Evolutionary conservation across 2,888 invertebrate genomes (phyloP).

Genomic region (Homarus gammarus): DNA sequence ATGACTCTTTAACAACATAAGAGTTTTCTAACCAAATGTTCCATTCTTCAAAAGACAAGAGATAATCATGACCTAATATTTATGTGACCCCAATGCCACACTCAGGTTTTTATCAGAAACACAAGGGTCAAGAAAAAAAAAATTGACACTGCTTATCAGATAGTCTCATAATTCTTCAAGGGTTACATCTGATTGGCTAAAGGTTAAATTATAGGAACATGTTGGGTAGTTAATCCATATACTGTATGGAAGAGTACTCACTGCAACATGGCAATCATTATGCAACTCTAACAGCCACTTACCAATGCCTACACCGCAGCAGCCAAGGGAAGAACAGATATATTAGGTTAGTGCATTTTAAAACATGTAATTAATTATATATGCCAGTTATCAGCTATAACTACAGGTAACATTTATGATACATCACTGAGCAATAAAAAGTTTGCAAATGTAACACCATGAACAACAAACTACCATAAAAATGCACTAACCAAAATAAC

Average conservation of each 20-base stretch:
- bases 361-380: constrained; percentile 50
- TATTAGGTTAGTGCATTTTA: constrained; percentile 63
- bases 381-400: constrained; percentile 41
- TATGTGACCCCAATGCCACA: too few species aligned
- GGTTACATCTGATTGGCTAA: too few species aligned
- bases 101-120: too few species aligned
- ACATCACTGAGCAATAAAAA: constrained; percentile 27
- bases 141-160: too few species aligned
- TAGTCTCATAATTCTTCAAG: too few species aligned
- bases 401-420: constrained; percentile 25
- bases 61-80: too few species aligned
- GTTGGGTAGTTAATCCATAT: constrained; percentile 1
- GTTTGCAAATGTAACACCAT: background rate
- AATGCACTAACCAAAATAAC: constrained; percentile 17
- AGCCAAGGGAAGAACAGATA: constrained; percentile 66
- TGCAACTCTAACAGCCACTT: constrained; percentile 65
- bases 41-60: background rate
- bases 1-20: background rate
- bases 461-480: background rate
- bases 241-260: background rate
- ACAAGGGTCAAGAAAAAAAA: too few species aligned
- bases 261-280: constrained; percentile 35
- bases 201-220: background rate
- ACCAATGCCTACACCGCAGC: constrained; percentile 72
- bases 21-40: constrained; percentile 13